These are phyloP conservation scores for Vombatus ursinus DNA, from an alignment of 2,113 vertebrate species.

Conservation along the genomic window DNA sequence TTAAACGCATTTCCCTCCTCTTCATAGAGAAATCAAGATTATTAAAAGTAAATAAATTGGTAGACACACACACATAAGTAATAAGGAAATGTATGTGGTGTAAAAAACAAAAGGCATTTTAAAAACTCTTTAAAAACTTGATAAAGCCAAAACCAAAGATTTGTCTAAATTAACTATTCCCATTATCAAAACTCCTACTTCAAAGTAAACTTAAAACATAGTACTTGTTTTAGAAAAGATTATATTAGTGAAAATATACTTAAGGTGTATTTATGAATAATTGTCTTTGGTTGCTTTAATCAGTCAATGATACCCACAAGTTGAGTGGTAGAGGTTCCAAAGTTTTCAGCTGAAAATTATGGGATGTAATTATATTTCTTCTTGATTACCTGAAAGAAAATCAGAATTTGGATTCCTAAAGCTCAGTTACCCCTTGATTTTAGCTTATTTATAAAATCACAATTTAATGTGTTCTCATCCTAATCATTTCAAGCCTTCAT, in stretches of 20 bases:
- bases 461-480: too few species aligned
- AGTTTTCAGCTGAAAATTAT: slow-evolving; percentile 21
- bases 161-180: slow-evolving; percentile 27
- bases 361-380: background rate
- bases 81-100: too few species aligned
- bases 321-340: slow-evolving; percentile 14
- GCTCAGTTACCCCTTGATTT: background rate
- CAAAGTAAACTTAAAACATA: slow-evolving; percentile 32
- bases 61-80: too few species aligned
- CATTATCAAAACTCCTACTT: background rate
- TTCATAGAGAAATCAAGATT: too few species aligned
- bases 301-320: background rate
- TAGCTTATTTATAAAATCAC: too few species aligned
- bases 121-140: too few species aligned
- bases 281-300: background rate
- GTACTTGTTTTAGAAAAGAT: background rate
- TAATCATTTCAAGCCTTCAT: too few species aligned
- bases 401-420: slow-evolving; percentile 1
- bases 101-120: too few species aligned
- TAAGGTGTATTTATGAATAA: background rate
- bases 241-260: slow-evolving; percentile 19
- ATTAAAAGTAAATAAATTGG: too few species aligned
- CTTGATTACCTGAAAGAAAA: slow-evolving; percentile 6
- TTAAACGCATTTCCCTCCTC: too few species aligned
- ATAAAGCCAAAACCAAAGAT: slow-evolving; percentile 35